Evolutionary conservation across 2,888 invertebrate species (phyloP), one percentile per base, ranked within the genome.

Genomic region (Dicyrtoma fusca): DNA sequence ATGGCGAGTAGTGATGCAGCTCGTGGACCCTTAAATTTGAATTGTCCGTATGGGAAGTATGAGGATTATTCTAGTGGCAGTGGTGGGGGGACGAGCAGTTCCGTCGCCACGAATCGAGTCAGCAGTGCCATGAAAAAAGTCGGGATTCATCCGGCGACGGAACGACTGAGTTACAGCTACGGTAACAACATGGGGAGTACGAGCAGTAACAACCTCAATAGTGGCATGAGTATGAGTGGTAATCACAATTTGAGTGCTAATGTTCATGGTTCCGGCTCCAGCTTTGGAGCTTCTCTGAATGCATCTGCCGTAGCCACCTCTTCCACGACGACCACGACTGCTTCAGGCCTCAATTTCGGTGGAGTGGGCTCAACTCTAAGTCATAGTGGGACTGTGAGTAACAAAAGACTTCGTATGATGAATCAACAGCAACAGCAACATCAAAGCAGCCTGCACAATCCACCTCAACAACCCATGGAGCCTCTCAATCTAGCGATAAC

Each of bases 331-430:
- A 59, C 49, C 23, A 55, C 51, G 14, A 63, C 14, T 63, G 66
- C 44, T 51, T 14, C 65, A 68, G 66, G 65, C 51, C 49, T 65
- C 11, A 26, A 26, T 23, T 49, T 25, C n/a, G 51, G 65, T 65
- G 65, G 49, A 45, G 65, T 49, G 51, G 63, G 63, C 25, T 45
- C 47, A 47, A 19, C 17, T 2, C 4, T 14, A 59, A 14, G 45
- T 21, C 23, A n/a, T 25, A 53, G 34, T 68, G 66, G 66, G 44
- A 55, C 66, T 68, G 51, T 57, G 57, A 68, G 66, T 55, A 68
- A 75, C 68, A 78, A 79, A 63, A 69, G 79, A 55, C 76, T 79
- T 13, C 71, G 79, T 65, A 79, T 79, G 77, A 78, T 77, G 76
- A 77, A 68, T 66, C 77, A 79, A 72, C 75, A 75, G n/a, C 74